phyloP scores from a whole-genome alignment of 2,888 invertebrate genomes.

The Dorcus parallelipipedus region DNA sequence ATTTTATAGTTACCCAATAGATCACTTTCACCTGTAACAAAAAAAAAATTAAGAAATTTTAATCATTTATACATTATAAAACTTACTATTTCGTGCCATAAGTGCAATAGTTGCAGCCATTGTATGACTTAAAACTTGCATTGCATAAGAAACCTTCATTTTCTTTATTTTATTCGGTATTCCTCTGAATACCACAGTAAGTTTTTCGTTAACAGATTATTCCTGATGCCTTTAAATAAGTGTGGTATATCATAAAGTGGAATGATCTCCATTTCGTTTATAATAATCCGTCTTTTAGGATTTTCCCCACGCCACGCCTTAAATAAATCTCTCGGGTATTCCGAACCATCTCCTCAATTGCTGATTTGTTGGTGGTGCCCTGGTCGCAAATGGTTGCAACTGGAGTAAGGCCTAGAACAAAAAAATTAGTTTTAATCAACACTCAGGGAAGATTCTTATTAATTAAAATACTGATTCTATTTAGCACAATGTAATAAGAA shows the following conservation, averaged over 20 bases:
- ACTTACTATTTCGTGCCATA: too few species aligned
- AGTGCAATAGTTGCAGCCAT: too few species aligned
- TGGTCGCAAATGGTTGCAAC: slow-evolving; percentile 2
- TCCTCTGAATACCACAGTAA: background rate
- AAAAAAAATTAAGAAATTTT: too few species aligned
- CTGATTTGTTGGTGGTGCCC: background rate
- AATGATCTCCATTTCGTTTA: background rate
- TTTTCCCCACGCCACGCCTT: background rate
- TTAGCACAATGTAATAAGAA: too few species aligned
- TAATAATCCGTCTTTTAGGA: background rate
- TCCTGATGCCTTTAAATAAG: background rate
- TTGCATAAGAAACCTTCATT: too few species aligned
- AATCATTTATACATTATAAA: too few species aligned
- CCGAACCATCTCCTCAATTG: background rate
- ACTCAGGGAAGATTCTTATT: too few species aligned
- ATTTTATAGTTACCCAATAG: too few species aligned
- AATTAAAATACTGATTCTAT: too few species aligned
- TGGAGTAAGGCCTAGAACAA: background rate
- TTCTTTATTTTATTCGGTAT: background rate
- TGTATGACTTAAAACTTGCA: too few species aligned
- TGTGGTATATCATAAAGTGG: slow-evolving; percentile 1
- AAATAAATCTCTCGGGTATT: background rate
- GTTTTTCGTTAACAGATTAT: background rate
- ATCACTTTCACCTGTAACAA: too few species aligned
- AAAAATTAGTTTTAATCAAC: too few species aligned